Evolutionary conservation across 2,888 invertebrate genomes (phyloP).

Genomic region (Cerastis leucographa): DNA sequence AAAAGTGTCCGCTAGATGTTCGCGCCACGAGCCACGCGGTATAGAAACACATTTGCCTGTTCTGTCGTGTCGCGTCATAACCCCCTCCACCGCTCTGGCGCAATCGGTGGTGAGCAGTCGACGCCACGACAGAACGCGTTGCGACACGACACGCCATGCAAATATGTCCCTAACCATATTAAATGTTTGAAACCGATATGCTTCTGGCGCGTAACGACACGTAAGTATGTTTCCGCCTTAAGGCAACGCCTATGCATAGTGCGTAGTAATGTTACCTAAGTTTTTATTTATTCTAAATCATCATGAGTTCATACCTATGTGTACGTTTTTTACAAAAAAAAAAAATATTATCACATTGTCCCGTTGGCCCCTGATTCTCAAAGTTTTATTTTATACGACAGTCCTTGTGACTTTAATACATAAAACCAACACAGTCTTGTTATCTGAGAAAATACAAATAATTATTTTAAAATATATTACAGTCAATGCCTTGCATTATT

Average conservation of each 20-base stretch:
- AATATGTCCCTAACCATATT: no score
- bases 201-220: no score
- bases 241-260: neutral
- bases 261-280: neutral
- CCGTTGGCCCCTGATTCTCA: neutral
- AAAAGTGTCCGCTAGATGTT: no score
- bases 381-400: neutral
- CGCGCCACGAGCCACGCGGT: no score
- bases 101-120: no score
- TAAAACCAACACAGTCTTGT: neutral
- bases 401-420: neutral
- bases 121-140: no score
- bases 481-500: neutral
- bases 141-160: no score
- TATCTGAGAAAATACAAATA: neutral
- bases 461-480: neutral
- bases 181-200: no score
- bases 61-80: no score
- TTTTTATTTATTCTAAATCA: neutral
- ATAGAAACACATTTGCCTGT: no score
- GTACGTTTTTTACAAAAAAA: neutral
- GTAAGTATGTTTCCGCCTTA: no score
- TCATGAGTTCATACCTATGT: neutral
- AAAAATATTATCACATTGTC: neutral
- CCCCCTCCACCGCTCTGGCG: no score